A percentile compares a stretch with the other conserved stretches of the same genome.
phyloP scores from a whole-genome alignment of 2,888 invertebrate species.

The Hemicrepidius hirtus region DNA sequence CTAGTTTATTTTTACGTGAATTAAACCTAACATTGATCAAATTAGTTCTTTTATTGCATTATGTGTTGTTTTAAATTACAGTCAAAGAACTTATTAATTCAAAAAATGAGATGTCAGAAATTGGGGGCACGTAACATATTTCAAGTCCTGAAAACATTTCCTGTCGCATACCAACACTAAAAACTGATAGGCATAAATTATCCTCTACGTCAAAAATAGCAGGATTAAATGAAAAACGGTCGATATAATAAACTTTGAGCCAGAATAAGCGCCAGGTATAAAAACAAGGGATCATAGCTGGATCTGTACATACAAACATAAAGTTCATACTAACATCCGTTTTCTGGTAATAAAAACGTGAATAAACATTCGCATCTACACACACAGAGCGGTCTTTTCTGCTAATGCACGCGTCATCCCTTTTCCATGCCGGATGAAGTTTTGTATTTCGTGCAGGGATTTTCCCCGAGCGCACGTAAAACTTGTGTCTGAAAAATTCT shows the following conservation, averaged over 20 bases:
- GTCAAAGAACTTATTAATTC: conserved; percentile 13
- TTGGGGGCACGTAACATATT: neutral
- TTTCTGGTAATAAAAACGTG: conserved; percentile 42
- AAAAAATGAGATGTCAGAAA: conserved; percentile 14
- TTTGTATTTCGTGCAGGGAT: conserved; percentile 34
- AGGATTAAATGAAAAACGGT: conserved; percentile 14
- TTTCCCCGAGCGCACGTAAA: conserved; percentile 30
- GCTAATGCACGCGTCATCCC: conserved; percentile 33
- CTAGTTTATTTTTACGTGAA: no score
- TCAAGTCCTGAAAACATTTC: neutral
- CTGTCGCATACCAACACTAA: conserved; percentile 3
- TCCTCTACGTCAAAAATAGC: neutral
- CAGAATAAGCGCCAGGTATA: conserved; percentile 29
- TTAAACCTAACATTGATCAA: no score
- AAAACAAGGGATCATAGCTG: conserved; percentile 25
- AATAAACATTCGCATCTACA: conserved; percentile 41
- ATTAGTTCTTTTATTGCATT: no score
- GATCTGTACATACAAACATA: conserved; percentile 34
- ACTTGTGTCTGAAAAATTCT: conserved; percentile 32
- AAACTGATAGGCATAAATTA: conserved; percentile 18
- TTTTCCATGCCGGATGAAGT: conserved; percentile 22
- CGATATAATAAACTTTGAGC: conserved; percentile 19
- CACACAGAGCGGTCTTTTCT: conserved; percentile 9
- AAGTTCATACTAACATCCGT: conserved; percentile 48
- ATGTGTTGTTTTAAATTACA: neutral